Conservation (phyloP, 2,888 invertebrate species). For the Eumacrocentrus americanus region DNA sequence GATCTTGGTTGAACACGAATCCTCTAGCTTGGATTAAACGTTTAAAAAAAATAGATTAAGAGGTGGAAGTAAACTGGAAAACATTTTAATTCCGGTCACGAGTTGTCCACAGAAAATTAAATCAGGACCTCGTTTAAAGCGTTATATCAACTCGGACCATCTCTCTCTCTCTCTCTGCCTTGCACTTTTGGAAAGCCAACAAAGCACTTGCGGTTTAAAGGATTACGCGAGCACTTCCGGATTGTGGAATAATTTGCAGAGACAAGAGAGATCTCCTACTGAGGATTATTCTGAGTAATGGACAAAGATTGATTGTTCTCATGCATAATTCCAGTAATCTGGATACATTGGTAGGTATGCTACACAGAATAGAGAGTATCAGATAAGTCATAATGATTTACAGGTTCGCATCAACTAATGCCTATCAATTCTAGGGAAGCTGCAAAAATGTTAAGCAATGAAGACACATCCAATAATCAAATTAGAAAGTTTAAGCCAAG, state of each 20-base stretch:
- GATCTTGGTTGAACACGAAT: background rate
- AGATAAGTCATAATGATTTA: no score
- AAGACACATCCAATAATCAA: no score
- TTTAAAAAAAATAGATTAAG: background rate
- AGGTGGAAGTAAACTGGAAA: background rate
- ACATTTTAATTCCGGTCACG: background rate
- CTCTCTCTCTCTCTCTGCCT: background rate
- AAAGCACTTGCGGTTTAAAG: constrained; percentile 19
- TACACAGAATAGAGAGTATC: no score
- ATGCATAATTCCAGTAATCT: background rate
- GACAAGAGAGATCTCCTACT: constrained; percentile 5
- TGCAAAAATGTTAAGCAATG: constrained; percentile 12
- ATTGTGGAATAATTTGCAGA: constrained; percentile 4
- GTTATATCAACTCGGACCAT: constrained; percentile 8
- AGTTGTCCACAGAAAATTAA: background rate
- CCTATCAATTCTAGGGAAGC: no score
- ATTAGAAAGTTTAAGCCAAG: no score
- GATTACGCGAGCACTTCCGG: constrained; percentile 16
- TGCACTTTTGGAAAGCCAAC: constrained; percentile 12
- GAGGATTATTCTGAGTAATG: background rate
- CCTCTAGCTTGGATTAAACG: background rate
- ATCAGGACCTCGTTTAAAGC: background rate
- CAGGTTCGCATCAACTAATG: no score
- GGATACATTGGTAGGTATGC: no score
- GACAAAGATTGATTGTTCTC: constrained; percentile 14